Conservation (phyloP, 92 coral and sea anemone species). For the Heteractis magnifica region DNA sequence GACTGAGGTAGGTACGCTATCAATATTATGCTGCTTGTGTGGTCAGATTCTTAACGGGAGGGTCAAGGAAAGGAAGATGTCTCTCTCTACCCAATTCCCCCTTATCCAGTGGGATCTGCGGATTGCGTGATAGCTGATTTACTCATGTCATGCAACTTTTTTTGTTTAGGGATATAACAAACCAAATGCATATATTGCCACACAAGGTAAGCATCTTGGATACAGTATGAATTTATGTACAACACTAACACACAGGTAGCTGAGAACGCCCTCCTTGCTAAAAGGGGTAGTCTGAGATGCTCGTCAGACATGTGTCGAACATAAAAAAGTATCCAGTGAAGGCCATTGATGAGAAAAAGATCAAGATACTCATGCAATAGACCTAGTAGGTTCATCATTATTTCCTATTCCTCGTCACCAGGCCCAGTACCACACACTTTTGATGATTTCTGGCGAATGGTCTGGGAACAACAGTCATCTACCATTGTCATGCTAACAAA, state of each 20-base stretch:
- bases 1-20: no score
- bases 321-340: no score
- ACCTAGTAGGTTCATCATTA: background rate
- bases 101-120: no score
- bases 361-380: background rate
- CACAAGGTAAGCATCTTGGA: conserved; percentile 63
- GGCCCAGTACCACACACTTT: conserved; percentile 96
- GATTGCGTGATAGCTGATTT: no score
- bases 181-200: conserved; percentile 89
- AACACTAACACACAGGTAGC: background rate
- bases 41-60: no score
- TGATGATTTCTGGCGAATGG: conserved; percentile 98
- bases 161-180: conserved; percentile 88
- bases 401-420: conserved; percentile 2
- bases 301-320: no score
- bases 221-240: no score
- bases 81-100: no score
- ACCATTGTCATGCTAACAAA: conserved; percentile 92
- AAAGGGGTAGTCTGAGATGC: background rate
- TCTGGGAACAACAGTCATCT: conserved; percentile 91
- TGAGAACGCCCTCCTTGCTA: background rate
- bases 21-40: no score
- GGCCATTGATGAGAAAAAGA: background rate
- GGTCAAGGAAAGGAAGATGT: no score
- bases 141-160: background rate